Conservation (phyloP, 2,888 invertebrate species). For the Scaptodrosophila latifasciaeformis region DNA sequence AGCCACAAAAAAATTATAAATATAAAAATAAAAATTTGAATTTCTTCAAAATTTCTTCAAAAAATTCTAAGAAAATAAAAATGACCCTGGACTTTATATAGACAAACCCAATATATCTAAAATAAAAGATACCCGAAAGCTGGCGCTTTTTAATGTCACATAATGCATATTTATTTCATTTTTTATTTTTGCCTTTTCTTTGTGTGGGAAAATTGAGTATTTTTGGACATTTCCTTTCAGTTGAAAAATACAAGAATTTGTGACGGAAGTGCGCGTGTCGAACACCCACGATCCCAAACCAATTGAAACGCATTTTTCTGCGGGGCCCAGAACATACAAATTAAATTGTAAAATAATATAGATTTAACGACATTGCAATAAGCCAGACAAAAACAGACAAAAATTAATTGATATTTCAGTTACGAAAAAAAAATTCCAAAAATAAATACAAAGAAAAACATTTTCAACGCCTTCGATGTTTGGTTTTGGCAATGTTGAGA, state of each 20-base stretch:
- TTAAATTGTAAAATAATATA: constrained; percentile 17
- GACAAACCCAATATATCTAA: no score
- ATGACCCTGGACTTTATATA: constrained; percentile 52
- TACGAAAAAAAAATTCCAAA: constrained; percentile 25
- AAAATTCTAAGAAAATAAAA: constrained; percentile 16
- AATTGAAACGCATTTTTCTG: constrained; percentile 35
- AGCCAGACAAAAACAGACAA: constrained; percentile 2
- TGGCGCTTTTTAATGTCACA: no score
- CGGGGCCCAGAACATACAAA: constrained; percentile 10
- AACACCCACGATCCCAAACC: constrained; percentile 4
- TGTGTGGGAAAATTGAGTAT: not conserved
- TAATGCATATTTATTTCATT: constrained; percentile 10
- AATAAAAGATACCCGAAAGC: no score
- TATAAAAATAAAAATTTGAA: no score
- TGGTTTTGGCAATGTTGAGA: constrained; percentile 44
- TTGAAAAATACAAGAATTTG: constrained; percentile 22
- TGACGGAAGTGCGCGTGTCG: constrained; percentile 58
- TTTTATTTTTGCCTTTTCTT: not conserved
- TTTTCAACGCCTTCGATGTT: constrained; percentile 27
- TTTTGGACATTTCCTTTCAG: not conserved
- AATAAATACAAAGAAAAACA: no score
- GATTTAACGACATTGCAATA: constrained; percentile 16
- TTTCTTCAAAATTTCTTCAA: constrained; percentile 37
- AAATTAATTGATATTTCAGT: constrained; percentile 44
- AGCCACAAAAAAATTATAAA: no score